These are phyloP conservation scores for Eugnorisma glareosa DNA, from an alignment of 2,888 invertebrate genomes.

Conservation along the genomic window DNA sequence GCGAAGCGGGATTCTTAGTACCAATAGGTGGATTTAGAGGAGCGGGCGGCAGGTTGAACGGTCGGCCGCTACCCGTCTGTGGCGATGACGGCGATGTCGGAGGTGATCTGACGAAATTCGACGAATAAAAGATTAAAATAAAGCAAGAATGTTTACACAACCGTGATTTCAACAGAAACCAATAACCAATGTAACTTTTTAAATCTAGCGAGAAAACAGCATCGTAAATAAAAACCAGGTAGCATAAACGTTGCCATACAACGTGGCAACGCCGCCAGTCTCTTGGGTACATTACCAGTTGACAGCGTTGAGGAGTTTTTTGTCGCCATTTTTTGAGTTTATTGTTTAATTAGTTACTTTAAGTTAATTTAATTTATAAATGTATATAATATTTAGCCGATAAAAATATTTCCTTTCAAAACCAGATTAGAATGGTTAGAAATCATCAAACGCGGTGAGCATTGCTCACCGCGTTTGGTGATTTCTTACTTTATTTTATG, in stretches of 20 bases:
- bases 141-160: background rate
- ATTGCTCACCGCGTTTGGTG: no score
- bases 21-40: slow-evolving; percentile 79
- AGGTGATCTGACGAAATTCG: slow-evolving; percentile 80
- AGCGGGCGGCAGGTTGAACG: slow-evolving; percentile 76
- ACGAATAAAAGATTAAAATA: background rate
- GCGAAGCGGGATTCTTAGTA: slow-evolving; percentile 86
- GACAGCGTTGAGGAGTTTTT: no score
- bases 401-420: no score
- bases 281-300: no score
- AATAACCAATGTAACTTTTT: background rate
- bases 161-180: background rate
- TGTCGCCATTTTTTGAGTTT: no score
- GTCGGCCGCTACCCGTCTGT: slow-evolving; percentile 70
- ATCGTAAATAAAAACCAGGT: background rate
- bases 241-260: no score
- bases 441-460: background rate
- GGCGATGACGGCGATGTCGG: slow-evolving; percentile 88
- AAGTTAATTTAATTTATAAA: no score
- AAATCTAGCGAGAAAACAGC: background rate
- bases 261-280: no score
- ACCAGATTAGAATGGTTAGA: background rate
- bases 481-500: background rate
- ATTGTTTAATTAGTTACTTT: no score
- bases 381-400: no score